Evolutionary conservation across 2,113 vertebrate species (phyloP).

Genomic region (Oxyura jamaicensis): DNA sequence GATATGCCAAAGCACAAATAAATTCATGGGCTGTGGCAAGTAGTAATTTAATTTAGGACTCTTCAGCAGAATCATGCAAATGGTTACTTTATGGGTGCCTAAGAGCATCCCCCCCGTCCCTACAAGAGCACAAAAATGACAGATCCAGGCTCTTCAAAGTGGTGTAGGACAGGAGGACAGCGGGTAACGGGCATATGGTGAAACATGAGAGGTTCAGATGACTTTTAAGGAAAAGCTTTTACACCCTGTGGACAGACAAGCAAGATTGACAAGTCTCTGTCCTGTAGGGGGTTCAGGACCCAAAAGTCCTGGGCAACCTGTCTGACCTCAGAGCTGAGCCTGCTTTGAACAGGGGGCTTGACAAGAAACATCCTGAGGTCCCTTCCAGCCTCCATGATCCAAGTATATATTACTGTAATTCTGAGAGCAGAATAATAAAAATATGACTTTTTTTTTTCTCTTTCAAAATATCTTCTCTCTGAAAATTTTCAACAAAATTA

Average conservation of each 20-base stretch:
- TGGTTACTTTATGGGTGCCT: not conserved
- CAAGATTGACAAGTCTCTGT: not conserved
- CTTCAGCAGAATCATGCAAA: not conserved
- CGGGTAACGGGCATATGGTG: not conserved
- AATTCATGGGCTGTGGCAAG: not conserved
- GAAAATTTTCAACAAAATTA: not conserved
- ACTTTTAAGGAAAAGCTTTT: not conserved
- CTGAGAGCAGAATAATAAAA: not conserved
- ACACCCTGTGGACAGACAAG: not conserved
- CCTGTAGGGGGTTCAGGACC: not conserved
- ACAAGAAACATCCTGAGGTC: not conserved
- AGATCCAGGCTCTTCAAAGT: not conserved
- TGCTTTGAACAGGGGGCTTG: not conserved
- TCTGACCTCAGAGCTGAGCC: not conserved
- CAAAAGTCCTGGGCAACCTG: not conserved
- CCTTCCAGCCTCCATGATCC: not conserved
- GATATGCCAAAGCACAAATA: not conserved
- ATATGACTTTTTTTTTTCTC: not conserved
- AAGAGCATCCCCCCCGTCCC: not conserved
- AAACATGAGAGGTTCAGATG: not conserved
- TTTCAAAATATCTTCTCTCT: not conserved
- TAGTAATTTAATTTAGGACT: not conserved
- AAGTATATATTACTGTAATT: not conserved
- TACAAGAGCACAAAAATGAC: not conserved
- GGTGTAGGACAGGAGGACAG: not conserved